phyloP scores from a whole-genome alignment of 2,888 invertebrate genomes.

The Pristionchus arcanus region DNA sequence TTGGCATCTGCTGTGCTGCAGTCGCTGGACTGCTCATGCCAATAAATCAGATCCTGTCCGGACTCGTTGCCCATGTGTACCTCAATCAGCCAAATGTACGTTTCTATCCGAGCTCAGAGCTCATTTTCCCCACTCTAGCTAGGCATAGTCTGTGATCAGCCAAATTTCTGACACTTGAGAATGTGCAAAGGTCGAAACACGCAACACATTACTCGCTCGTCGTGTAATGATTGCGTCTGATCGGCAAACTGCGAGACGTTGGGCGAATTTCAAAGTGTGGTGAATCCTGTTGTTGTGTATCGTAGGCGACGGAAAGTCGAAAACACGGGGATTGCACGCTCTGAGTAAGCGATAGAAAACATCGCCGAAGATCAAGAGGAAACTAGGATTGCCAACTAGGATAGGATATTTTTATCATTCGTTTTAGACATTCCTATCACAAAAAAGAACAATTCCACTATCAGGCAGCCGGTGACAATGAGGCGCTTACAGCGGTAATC shows the following conservation, averaged over 20 bases:
- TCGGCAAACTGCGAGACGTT: neutral
- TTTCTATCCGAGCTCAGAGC: too few relatives aligned
- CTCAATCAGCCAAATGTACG: neutral
- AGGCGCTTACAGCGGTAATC: slow-evolving; percentile 57
- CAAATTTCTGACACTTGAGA: too few relatives aligned
- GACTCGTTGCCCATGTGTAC: slow-evolving; percentile 4
- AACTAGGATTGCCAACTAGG: too few relatives aligned
- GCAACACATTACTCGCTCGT: neutral
- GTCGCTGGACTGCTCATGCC: slow-evolving; percentile 26
- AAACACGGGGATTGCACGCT: neutral
- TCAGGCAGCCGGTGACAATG: slow-evolving; percentile 54
- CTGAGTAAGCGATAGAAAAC: too few relatives aligned
- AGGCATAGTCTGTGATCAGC: too few relatives aligned
- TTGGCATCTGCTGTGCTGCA: neutral
- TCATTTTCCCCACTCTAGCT: too few relatives aligned
- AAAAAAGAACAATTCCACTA: too few relatives aligned
- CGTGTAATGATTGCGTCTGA: neutral
- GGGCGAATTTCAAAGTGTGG: neutral
- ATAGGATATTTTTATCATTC: too few relatives aligned
- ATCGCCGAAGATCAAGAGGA: too few relatives aligned
- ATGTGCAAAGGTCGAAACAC: too few relatives aligned
- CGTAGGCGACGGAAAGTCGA: neutral
- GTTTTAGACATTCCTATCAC: too few relatives aligned
- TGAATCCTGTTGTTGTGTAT: neutral
- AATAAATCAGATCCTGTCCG: slow-evolving; percentile 11